Percentiles rank a stretch among this genome's conserved stretches.
These are phyloP conservation scores for Apotomis betuletana DNA, from an alignment of 2,888 invertebrate species.

Conservation along the genomic window DNA sequence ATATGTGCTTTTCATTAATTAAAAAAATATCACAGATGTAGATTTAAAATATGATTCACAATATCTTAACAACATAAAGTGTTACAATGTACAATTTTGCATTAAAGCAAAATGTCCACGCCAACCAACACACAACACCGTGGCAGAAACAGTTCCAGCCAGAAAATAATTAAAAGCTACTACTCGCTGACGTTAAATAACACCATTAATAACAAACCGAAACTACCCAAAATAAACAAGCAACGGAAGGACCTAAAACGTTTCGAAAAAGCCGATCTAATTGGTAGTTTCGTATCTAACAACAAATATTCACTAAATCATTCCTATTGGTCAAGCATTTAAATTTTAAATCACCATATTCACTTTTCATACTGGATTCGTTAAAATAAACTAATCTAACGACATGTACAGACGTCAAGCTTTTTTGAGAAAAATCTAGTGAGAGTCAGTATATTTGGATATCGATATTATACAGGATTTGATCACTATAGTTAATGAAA, in stretches of 20 bases:
- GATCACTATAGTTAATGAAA: too few species aligned
- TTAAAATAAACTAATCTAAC: too few species aligned
- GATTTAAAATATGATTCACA: background rate
- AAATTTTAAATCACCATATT: too few species aligned
- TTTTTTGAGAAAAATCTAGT: too few species aligned
- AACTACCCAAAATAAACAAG: conserved; percentile 74
- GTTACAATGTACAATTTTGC: conserved; percentile 57
- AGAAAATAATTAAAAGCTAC: conserved; percentile 78
- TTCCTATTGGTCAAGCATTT: too few species aligned
- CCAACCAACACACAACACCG: conserved; percentile 59
- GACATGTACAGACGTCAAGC: too few species aligned
- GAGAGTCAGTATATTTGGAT: too few species aligned
- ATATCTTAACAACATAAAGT: background rate
- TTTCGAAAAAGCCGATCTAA: conserved; percentile 42
- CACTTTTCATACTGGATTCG: too few species aligned
- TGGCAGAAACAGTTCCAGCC: conserved; percentile 62
- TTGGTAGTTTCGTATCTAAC: background rate
- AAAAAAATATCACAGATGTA: too few species aligned
- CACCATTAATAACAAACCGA: conserved; percentile 76
- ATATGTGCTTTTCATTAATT: too few species aligned
- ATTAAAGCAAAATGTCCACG: conserved; percentile 62
- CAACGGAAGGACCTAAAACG: conserved; percentile 57
- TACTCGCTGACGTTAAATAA: conserved; percentile 71
- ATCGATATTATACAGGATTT: too few species aligned
- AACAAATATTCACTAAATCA: background rate